Percentiles rank a stretch among this genome's conserved stretches.
These are phyloP conservation scores for Spatula versicolor DNA, from an alignment of 2,797 vertebrate genomes.

Conservation along the genomic window DNA sequence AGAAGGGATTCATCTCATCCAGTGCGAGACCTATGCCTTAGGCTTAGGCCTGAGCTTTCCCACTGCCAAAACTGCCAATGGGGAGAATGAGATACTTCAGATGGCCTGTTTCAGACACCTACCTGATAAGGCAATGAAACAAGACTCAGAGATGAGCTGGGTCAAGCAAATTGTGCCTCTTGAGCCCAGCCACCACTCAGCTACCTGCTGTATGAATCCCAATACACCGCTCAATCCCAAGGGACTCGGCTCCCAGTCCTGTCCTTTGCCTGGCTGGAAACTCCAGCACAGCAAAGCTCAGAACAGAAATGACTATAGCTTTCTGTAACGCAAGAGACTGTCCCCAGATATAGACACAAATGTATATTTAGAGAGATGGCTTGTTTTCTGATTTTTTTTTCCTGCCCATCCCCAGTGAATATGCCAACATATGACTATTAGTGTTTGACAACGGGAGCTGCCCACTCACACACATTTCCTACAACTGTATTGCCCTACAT, in stretches of 20 bases:
- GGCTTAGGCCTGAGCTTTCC: not conserved
- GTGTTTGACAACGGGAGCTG: conserved; percentile 11
- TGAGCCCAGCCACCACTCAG: not conserved
- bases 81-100: not conserved
- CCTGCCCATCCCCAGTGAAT: conserved; percentile 6
- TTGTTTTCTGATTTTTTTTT: conserved; percentile 15
- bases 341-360: not conserved
- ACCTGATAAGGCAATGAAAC: not conserved
- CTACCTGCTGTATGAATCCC: not conserved
- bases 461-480: conserved; percentile 45
- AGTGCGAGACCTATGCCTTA: not conserved
- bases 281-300: not conserved
- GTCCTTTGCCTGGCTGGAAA: not conserved
- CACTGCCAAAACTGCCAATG: not conserved
- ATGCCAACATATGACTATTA: conserved; percentile 17
- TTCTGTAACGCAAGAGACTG: not conserved
- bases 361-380: not conserved
- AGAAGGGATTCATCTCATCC: not conserved
- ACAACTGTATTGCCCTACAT: not conserved
- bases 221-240: not conserved
- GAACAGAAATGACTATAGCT: not conserved
- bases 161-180: not conserved
- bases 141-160: not conserved
- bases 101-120: not conserved
- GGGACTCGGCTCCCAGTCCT: not conserved